Evolutionary conservation across 2,797 vertebrate genomes (phyloP), one percentile per base, ranked within the genome.

Genomic region (Mycteria americana): DNA sequence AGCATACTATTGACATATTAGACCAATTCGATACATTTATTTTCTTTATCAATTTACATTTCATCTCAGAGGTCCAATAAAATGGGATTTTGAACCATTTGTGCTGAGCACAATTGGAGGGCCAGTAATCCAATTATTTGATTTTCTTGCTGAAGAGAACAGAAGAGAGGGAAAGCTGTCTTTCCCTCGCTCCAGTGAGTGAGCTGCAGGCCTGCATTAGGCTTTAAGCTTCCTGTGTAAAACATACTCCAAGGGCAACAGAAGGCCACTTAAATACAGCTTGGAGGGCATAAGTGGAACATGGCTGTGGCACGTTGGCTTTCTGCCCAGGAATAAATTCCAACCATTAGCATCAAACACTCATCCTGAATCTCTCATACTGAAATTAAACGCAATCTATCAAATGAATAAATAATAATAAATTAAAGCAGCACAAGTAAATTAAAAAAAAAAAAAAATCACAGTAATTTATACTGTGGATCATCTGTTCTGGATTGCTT

Each of bases 361-460:
- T 88, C 85, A 60, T 92, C 69, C 83, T 69, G 69, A 86, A 88
- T 76, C 74, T 86, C 89, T 93, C 92, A 45, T 56, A 85, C 59
- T 63, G 59, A 94, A 96, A 97, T 96, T 95, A 96, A 95, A 95
- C 50, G 69, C 43, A 50, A 96, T 92, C 85, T 90, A 92, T 90
- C 85, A 88, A 94, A 93, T 59, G 70, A 94, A 96, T 87, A 97
- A 96, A 95, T 92, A 97, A 86, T 94, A 92, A 96, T 82, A 92
- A 91, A 88, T 82, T 78, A 91, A 79, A 95, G 83, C n/a, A 82
- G 59, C 83, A 67, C 23, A 51, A 95, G 63, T 76, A 92, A 95
- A 93, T 94, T 65, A 57, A 84, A 93, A 84, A 93, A 91, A 93
- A 91, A 94, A 85, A 73, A 23, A 65, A 91, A 93, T 50, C 18